Percentiles rank a stretch among this genome's conserved stretches.
These are phyloP conservation scores for Aphrophora alni DNA, from an alignment of 2,888 invertebrate genomes.

Conservation along the genomic window DNA sequence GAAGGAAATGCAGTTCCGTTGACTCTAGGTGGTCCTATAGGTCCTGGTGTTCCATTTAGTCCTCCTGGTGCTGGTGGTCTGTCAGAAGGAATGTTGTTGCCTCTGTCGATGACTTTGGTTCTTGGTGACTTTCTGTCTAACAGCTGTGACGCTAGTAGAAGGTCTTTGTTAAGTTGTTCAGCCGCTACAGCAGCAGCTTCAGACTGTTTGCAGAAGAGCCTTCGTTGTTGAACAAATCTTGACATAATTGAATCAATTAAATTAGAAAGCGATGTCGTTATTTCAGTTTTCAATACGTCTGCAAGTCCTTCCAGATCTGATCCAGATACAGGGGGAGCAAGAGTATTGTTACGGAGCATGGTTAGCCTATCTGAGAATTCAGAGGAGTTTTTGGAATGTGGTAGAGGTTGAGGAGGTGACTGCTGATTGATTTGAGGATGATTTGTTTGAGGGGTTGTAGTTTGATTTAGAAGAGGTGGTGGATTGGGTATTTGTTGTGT, in stretches of 20 bases:
- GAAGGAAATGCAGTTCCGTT: slow-evolving; percentile 57
- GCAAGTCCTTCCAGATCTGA: slow-evolving; percentile 87
- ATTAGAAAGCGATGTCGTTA: slow-evolving; percentile 81
- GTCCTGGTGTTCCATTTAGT: slow-evolving; percentile 41
- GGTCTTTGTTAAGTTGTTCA: slow-evolving; percentile 85
- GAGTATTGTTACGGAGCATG: slow-evolving; percentile 72
- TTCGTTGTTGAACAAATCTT: slow-evolving; percentile 81
- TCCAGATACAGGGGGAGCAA: slow-evolving; percentile 72
- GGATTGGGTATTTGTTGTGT: slow-evolving; percentile 39
- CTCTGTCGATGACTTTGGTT: slow-evolving; percentile 74
- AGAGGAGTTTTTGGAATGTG: slow-evolving; percentile 49
- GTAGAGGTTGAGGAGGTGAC: slow-evolving; percentile 44
- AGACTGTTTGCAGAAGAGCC: slow-evolving; percentile 76
- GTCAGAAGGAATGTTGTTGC: slow-evolving; percentile 47
- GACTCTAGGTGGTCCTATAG: slow-evolving; percentile 60
- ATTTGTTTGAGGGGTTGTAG: slow-evolving; percentile 50
- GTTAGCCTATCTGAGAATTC: slow-evolving; percentile 80
- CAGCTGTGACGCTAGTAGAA: slow-evolving; percentile 80
- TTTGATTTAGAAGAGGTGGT: slow-evolving; percentile 58
- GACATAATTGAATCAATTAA: slow-evolving; percentile 89
- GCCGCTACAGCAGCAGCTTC: slow-evolving; percentile 82
- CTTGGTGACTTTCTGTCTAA: slow-evolving; percentile 85
- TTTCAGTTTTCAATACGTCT: slow-evolving; percentile 90
- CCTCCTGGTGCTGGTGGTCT: slow-evolving; percentile 42
- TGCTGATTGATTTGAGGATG: slow-evolving; percentile 39